These are phyloP conservation scores for Gymnoscopelus microlampas DNA, from an alignment of 2,797 vertebrate species.

Conservation along the genomic window DNA sequence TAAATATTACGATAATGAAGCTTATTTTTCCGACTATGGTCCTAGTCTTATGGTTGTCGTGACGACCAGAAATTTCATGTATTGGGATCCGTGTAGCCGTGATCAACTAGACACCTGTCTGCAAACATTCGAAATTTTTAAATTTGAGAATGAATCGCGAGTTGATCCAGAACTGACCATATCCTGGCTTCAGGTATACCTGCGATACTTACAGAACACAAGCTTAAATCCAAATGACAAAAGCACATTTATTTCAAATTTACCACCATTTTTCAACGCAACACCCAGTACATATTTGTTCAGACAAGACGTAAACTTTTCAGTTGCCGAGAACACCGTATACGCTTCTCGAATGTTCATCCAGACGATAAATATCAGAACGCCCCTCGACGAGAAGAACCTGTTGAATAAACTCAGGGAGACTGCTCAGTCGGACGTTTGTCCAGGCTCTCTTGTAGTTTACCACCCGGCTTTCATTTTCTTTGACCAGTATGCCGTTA, in stretches of 20 bases:
- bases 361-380: slow-evolving; percentile 65
- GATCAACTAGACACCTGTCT: slow-evolving; percentile 63
- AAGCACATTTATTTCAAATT: slow-evolving; percentile 55
- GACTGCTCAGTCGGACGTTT: slow-evolving; percentile 47
- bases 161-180: slow-evolving; percentile 35
- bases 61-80: slow-evolving; percentile 56
- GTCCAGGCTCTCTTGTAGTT: slow-evolving; percentile 63
- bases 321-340: slow-evolving; percentile 47
- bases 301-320: slow-evolving; percentile 71
- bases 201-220: fast-evolving
- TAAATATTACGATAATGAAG: slow-evolving; percentile 77
- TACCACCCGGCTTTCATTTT: slow-evolving; percentile 81
- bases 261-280: slow-evolving; percentile 21
- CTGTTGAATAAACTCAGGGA: slow-evolving; percentile 68
- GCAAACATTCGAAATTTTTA: slow-evolving; percentile 50
- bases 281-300: slow-evolving; percentile 34
- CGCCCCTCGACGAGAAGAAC: slow-evolving; percentile 69
- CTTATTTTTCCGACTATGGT: slow-evolving; percentile 76
- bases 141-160: slow-evolving; percentile 38
- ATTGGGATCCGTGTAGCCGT: slow-evolving; percentile 67
- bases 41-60: slow-evolving; percentile 80
- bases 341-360: slow-evolving; percentile 78
- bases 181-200: slow-evolving; percentile 76
- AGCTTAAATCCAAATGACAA: slow-evolving; percentile 39
- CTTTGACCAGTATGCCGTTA: slow-evolving; percentile 78